Base-by-base conservation (phyloP, 2,797 vertebrate genomes). In the Artibeus lituratus region DNA sequence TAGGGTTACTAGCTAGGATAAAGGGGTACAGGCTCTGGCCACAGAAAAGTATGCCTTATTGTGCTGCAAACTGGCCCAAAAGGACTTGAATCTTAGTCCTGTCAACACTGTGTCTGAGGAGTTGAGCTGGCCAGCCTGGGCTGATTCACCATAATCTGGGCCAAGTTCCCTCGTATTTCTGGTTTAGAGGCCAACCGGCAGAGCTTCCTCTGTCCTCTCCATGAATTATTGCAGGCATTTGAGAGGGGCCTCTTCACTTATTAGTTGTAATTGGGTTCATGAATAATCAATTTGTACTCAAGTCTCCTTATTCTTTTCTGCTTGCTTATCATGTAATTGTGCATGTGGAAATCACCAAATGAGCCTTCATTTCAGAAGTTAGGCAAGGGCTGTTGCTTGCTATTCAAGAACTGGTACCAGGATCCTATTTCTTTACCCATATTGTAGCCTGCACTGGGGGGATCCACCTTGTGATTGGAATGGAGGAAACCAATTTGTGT, bases 241-340 rank as follows among this genome's bases (percentile, higher is more conserved):
- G 93, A 82, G 90, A 89, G 72, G 49, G 37, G 47, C 70, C 83
- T 96, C 44, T 88, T 96, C 77, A 98, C 88, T 92, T 96, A 53
- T 82, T 91, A 86, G 57, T 93, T 97, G 81, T 92, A 97, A 95
- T 95, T 98, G 93, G 69, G 94, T 96, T 97, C 91, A 91, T 81
- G 94, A 96, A 96, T 90, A 97, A 96, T 88, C 73, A 94, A 49
- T 96, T 95, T 95, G 67, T 93, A 72, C 44, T 62, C 87, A 93
- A 97, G 76, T n/a, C 16, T 49, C 47, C 86, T 24, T 22, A 67
- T 97, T 86, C 69, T 90, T 82, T 96, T 96, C 72, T 94, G 57
- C 19, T 7, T 49, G 55, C 87, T 95, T 96, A 88, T 91, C 67
- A 70, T 69, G 35, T 87, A 69, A 70, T 70, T 42, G 51, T 73